These are phyloP conservation scores for Istiophorus platypterus DNA, from an alignment of 2,113 vertebrate genomes.

Conservation along the genomic window DNA sequence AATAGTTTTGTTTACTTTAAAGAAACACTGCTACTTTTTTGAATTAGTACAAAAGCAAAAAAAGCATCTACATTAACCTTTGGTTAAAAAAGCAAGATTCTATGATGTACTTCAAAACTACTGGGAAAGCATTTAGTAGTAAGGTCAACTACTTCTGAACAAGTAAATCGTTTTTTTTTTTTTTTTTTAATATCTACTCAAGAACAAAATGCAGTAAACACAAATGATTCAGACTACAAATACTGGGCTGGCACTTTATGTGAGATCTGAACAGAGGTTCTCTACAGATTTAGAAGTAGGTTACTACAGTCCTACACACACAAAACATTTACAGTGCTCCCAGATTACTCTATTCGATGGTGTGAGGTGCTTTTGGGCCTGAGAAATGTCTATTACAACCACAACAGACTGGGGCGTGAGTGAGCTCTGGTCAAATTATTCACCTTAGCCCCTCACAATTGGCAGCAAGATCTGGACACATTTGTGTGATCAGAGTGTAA, in stretches of 20 bases:
- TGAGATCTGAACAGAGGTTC: slow-evolving; percentile 37
- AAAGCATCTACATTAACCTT: slow-evolving; percentile 79
- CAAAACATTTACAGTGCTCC: slow-evolving; percentile 21
- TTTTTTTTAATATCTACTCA: slow-evolving; percentile 5
- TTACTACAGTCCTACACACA: slow-evolving; percentile 43
- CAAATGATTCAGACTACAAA: slow-evolving; percentile 32
- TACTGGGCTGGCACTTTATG: slow-evolving; percentile 28
- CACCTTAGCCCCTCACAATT: slow-evolving; percentile 28
- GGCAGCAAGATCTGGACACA: slow-evolving; percentile 18
- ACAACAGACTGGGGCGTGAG: slow-evolving; percentile 35
- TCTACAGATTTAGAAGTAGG: slow-evolving; percentile 22
- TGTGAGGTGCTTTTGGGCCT: slow-evolving; percentile 37
- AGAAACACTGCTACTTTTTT: slow-evolving; percentile 90
- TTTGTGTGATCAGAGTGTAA: slow-evolving; percentile 24
- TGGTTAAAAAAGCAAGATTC: slow-evolving; percentile 77
- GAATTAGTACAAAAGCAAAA: slow-evolving; percentile 97
- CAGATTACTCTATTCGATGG: not conserved
- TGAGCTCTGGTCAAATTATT: slow-evolving; percentile 1
- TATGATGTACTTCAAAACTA: slow-evolving; percentile 62
- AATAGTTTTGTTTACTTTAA: slow-evolving; percentile 89
- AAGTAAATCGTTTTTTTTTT: slow-evolving; percentile 29
- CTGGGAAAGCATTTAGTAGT: slow-evolving; percentile 72
- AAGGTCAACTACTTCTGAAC: slow-evolving; percentile 56
- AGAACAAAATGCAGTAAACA: slow-evolving; percentile 56
- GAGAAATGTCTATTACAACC: slow-evolving; percentile 16